These are phyloP conservation scores for Suncus etruscus DNA, from an alignment of 2,113 vertebrate genomes.

Conservation along the genomic window DNA sequence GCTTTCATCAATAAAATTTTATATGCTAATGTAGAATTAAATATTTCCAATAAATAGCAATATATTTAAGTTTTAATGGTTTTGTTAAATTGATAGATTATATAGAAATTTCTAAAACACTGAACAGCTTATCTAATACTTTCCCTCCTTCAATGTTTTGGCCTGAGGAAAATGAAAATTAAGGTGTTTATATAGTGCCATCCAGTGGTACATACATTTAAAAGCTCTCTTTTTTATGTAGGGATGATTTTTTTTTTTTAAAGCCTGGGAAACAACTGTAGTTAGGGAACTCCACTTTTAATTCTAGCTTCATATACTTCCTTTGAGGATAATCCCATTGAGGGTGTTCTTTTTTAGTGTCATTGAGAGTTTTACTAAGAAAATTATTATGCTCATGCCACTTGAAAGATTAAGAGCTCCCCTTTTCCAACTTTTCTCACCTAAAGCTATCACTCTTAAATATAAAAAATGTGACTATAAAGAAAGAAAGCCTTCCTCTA, in stretches of 20 bases:
- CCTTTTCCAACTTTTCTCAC: neutral
- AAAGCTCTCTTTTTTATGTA: neutral
- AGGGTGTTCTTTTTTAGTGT: neutral
- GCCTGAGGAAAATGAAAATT: neutral
- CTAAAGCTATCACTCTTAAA: conserved; percentile 7
- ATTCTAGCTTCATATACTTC: conserved; percentile 12
- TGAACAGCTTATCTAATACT: conserved; percentile 34
- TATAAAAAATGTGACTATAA: neutral
- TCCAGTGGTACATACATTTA: conserved; percentile 74
- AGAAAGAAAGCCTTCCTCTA: neutral
- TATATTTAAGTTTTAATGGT: conserved; percentile 53
- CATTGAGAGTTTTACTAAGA: conserved; percentile 10
- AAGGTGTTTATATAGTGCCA: conserved; percentile 81
- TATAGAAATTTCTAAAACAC: conserved; percentile 50
- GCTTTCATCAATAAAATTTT: neutral
- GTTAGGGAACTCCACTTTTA: conserved; percentile 21
- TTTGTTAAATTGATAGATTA: conserved; percentile 56
- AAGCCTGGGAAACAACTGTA: neutral
- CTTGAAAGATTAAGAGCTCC: neutral
- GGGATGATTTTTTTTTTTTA: neutral
- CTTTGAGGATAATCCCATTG: neutral
- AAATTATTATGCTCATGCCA: neutral
- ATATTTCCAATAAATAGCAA: neutral
- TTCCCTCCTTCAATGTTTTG: conserved; percentile 31
- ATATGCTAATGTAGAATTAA: conserved; percentile 1